A percentile compares a stretch with the other conserved stretches of the same genome.
phyloP scores from a whole-genome alignment of 2,113 vertebrate species.

The Ammospiza caudacuta region DNA sequence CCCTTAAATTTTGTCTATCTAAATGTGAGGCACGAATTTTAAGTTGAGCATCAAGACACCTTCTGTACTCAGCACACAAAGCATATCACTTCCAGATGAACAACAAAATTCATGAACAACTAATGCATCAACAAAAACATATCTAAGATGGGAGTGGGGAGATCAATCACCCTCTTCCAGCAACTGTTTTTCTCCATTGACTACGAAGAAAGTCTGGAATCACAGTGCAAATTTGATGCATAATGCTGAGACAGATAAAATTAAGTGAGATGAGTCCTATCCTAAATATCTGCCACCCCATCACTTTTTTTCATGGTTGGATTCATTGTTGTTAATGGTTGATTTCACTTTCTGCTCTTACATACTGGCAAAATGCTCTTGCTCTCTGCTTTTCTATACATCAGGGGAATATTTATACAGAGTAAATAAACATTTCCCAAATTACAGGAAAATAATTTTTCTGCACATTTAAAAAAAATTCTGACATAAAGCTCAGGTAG shows the following conservation, averaged over 20 bases:
- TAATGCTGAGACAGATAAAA: neutral
- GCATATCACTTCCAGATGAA: neutral
- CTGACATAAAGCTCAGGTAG: neutral
- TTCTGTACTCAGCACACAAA: neutral
- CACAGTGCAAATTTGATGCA: neutral
- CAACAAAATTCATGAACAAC: neutral
- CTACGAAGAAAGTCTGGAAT: neutral
- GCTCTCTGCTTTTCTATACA: neutral
- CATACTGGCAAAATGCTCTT: neutral
- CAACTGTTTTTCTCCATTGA: neutral
- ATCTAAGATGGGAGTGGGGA: fast-evolving
- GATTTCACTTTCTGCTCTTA: conserved; percentile 40
- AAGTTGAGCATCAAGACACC: neutral
- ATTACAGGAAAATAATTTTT: neutral
- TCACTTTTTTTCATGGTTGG: conserved; percentile 26
- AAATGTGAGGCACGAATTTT: neutral
- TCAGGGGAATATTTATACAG: neutral
- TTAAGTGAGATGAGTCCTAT: conserved; percentile 18
- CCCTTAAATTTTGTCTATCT: neutral
- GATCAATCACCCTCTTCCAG: neutral
- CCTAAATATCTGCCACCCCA: conserved; percentile 3
- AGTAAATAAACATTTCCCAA: neutral
- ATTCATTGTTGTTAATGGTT: conserved; percentile 33
- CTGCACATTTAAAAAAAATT: neutral
- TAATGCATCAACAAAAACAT: neutral